Evolutionary conservation across 2,888 invertebrate genomes (phyloP).

Genomic region (Phorcus lineatus): DNA sequence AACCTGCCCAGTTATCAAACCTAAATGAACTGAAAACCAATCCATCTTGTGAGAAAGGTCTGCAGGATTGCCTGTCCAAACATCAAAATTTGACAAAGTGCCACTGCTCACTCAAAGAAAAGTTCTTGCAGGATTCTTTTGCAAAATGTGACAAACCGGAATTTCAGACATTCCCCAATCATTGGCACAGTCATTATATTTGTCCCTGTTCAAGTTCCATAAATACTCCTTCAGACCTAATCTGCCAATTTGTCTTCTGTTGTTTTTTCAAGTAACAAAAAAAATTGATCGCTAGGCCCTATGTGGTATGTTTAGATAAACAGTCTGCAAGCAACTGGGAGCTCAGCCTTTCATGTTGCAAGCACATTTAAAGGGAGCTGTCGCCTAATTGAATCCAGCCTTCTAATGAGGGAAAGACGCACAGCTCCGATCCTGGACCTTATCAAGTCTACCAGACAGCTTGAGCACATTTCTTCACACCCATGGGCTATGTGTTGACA

Average conservation of each 20-base stretch:
- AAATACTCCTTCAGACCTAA: neutral
- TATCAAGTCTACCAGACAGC: slow-evolving; percentile 1
- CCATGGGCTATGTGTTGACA: slow-evolving; percentile 4
- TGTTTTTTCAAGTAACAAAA: slow-evolving; percentile 15
- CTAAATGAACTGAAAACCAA: slow-evolving; percentile 1
- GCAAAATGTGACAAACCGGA: slow-evolving; percentile 6
- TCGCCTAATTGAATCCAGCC: neutral
- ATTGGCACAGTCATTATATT: slow-evolving; percentile 5
- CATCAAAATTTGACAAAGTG: slow-evolving; percentile 15
- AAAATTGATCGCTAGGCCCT: slow-evolving; percentile 15
- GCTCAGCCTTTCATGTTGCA: slow-evolving; percentile 3
- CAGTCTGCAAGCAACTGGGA: slow-evolving; percentile 4
- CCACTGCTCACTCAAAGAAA: slow-evolving; percentile 2
- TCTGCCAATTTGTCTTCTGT: slow-evolving; percentile 1
- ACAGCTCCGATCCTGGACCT: neutral
- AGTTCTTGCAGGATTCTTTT: neutral
- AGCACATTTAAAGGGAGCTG: neutral
- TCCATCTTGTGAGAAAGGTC: neutral
- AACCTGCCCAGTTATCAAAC: slow-evolving; percentile 1
- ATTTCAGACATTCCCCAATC: neutral
- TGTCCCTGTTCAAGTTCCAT: slow-evolving; percentile 10
- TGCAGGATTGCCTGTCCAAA: neutral
- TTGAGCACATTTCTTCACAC: slow-evolving; percentile 1
- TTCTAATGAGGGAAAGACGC: slow-evolving; percentile 1
- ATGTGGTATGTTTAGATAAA: slow-evolving; percentile 13